Conservation (phyloP, 2,113 vertebrate species). For the Cercopithecus mona region DNA sequence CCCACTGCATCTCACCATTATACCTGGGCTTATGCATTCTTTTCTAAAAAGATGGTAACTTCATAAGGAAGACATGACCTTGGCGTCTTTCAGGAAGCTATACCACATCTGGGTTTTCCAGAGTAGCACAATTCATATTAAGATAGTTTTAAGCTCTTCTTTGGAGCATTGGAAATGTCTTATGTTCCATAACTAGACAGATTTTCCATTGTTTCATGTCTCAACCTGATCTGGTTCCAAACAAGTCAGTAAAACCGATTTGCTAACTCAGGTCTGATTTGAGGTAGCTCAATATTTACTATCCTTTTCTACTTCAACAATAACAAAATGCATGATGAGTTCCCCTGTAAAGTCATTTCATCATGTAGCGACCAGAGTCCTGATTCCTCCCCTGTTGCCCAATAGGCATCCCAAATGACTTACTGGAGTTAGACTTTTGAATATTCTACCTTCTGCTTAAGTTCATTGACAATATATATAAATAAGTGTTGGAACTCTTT, state of each 20-base stretch:
- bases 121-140: background rate
- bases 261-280: background rate
- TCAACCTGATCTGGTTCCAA: background rate
- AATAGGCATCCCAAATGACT: background rate
- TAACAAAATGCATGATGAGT: background rate
- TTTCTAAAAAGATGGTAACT: background rate
- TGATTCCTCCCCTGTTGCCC: background rate
- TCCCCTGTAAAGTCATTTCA: background rate
- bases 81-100: background rate
- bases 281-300: background rate
- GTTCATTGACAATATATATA: background rate
- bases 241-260: background rate
- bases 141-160: background rate
- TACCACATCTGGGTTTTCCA: background rate
- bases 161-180: background rate
- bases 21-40: background rate
- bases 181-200: background rate
- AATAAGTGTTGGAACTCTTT: background rate
- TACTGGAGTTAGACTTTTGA: background rate
- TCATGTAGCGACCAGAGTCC: background rate
- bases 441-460: background rate
- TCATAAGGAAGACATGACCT: background rate
- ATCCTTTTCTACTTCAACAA: background rate
- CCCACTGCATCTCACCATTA: background rate
- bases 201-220: background rate